Percentiles rank a stretch among this genome's conserved stretches.
phyloP scores from a whole-genome alignment of 1,140 invertebrate species.

The Solenopsis invicta region DNA sequence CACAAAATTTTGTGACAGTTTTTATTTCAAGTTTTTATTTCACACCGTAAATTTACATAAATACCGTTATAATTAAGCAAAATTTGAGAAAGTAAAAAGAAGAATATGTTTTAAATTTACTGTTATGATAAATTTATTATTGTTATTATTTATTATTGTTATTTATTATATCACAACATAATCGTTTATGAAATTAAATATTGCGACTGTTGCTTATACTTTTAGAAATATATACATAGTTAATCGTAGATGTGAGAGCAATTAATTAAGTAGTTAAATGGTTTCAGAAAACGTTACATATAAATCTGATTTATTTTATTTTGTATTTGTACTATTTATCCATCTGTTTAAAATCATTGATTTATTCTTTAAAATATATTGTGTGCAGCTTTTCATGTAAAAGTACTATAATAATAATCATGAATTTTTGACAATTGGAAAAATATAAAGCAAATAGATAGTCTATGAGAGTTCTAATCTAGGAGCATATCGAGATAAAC shows the following conservation, averaged over 20 bases:
- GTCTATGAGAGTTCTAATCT: no score
- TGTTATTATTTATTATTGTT: background rate
- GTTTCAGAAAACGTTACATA: conserved; percentile 11
- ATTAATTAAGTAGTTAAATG: conserved; percentile 24
- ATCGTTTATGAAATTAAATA: conserved; percentile 35
- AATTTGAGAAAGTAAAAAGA: background rate
- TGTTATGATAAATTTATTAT: background rate
- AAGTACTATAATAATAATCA: background rate
- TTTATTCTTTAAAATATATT: background rate
- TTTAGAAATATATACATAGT: conserved; percentile 3
- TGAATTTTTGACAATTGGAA: background rate
- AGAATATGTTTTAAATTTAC: background rate
- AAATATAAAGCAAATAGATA: no score
- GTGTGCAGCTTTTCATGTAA: background rate
- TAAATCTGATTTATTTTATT: background rate
- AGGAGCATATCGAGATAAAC: no score
- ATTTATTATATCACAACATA: background rate
- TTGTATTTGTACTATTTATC: background rate
- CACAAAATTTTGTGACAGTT: background rate
- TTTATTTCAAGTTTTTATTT: conserved; percentile 10
- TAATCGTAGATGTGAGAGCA: background rate
- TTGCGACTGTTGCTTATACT: conserved; percentile 24
- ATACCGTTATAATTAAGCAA: background rate
- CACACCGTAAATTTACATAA: background rate
- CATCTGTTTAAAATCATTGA: background rate